Evolutionary conservation across 1,140 invertebrate genomes (phyloP).

Genomic region (Tyrophagus putrescentiae): DNA sequence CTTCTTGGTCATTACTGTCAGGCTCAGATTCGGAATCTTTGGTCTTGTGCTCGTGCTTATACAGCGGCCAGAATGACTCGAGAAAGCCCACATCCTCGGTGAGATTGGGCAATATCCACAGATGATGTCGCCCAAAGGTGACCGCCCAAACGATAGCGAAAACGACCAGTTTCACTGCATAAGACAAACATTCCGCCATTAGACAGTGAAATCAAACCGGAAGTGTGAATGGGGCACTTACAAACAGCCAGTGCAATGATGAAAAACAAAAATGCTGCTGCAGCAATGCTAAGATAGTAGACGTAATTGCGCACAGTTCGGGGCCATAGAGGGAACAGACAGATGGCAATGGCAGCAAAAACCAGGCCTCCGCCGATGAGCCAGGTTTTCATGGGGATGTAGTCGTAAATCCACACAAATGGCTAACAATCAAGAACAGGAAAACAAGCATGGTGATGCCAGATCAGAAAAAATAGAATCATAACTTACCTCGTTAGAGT

Average conservation of each 20-base stretch:
- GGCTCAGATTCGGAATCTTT: conserved; percentile 38
- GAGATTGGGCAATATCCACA: conserved; percentile 94
- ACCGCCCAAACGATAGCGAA: conserved; percentile 80
- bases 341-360: conserved; percentile 81
- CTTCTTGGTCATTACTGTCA: conserved; percentile 43
- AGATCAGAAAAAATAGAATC: neutral
- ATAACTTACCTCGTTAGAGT: conserved; percentile 58
- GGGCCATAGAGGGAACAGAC: conserved; percentile 95
- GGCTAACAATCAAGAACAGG: conserved; percentile 39
- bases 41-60: conserved; percentile 68
- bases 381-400: conserved; percentile 91
- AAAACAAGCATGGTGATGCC: conserved; percentile 10
- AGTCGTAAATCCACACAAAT: conserved; percentile 99
- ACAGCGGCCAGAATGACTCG: conserved; percentile 93
- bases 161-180: conserved; percentile 61
- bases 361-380: conserved; percentile 80
- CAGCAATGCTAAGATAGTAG: conserved; percentile 88
- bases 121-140: conserved; percentile 74
- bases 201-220: conserved; percentile 16
- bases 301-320: conserved; percentile 79
- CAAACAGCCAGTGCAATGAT: conserved; percentile 71
- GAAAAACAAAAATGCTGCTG: conserved; percentile 80
- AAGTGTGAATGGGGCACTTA: conserved; percentile 31
- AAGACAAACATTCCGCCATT: conserved; percentile 20
- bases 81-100: conserved; percentile 98